Conservation (phyloP, 2,113 vertebrate genomes). For the Pollimyrus isidori region DNA sequence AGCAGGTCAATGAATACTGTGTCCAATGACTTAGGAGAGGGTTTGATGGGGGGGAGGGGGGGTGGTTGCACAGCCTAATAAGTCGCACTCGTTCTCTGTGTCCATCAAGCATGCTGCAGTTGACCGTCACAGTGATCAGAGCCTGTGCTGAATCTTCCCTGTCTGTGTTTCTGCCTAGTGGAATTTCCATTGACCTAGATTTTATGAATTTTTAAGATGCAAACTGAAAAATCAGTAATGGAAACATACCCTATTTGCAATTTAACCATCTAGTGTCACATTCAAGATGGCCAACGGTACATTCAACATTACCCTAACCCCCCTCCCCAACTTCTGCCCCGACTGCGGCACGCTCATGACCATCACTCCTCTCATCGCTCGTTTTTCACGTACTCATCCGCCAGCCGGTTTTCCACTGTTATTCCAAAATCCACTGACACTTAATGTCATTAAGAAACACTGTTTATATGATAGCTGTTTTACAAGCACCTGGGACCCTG, state of each 20-base stretch:
- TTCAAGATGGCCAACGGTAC: background rate
- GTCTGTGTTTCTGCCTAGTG: background rate
- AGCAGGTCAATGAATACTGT: background rate
- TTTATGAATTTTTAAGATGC: background rate
- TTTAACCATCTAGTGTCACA: background rate
- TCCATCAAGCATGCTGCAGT: background rate
- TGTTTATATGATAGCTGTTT: slow-evolving; percentile 23
- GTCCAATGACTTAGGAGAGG: background rate
- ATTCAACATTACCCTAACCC: background rate
- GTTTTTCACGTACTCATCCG: background rate
- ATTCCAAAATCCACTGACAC: slow-evolving; percentile 38
- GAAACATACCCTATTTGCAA: background rate
- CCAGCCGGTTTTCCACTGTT: slow-evolving; percentile 37
- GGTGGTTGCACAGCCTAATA: background rate
- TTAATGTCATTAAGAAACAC: slow-evolving; percentile 17
- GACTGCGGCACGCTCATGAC: no score
- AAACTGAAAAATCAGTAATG: background rate
- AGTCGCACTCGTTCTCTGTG: background rate
- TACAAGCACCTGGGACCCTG: background rate
- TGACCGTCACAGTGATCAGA: background rate
- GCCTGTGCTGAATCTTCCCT: background rate
- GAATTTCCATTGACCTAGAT: background rate
- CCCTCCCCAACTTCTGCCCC: background rate
- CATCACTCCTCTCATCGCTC: background rate
- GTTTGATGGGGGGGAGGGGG: background rate